Conservation (phyloP, 2,797 vertebrate genomes). For the Paedocypris micromegethes region DNA sequence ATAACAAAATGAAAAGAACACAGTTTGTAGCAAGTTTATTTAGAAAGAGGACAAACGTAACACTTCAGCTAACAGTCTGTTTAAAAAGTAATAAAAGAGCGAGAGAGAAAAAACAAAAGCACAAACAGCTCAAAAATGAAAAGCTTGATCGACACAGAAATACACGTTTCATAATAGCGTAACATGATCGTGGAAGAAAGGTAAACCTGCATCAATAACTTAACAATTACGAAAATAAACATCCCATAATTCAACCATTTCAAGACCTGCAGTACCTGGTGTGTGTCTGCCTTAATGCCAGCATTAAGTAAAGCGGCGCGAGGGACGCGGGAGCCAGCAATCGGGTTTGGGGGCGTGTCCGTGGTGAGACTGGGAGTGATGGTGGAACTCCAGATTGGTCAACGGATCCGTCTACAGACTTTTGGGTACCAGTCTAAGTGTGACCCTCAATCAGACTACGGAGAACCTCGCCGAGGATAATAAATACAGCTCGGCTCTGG, state of each 20-base stretch:
- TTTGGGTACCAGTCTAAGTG: no score
- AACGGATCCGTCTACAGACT: no score
- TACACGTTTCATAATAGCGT: conserved; percentile 78
- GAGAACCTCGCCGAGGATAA: no score
- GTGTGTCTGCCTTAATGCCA: conserved; percentile 84
- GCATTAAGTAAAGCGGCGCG: conserved; percentile 83
- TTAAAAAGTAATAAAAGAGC: conserved; percentile 53
- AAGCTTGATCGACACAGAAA: conserved; percentile 65
- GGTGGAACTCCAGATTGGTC: no score
- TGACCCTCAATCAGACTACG: no score
- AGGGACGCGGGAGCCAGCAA: conserved; percentile 54
- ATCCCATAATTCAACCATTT: conserved; percentile 28
- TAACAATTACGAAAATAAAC: conserved; percentile 66
- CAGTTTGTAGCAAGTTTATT: conserved; percentile 80
- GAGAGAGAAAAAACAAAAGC: conserved; percentile 69
- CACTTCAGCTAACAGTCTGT: conserved; percentile 59
- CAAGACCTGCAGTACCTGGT: conserved; percentile 40
- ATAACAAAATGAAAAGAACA: conserved; percentile 22
- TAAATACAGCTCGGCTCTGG: no score
- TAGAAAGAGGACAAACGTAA: conserved; percentile 77
- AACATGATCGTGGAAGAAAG: conserved; percentile 61
- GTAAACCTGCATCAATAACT: conserved; percentile 82
- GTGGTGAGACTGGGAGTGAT: no score
- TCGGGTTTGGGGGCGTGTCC: background rate
- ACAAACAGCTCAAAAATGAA: conserved; percentile 62